Evolutionary conservation across 2,113 vertebrate species (phyloP), one percentile per base, ranked within the genome.

Genomic region (Aplodontia rufa): DNA sequence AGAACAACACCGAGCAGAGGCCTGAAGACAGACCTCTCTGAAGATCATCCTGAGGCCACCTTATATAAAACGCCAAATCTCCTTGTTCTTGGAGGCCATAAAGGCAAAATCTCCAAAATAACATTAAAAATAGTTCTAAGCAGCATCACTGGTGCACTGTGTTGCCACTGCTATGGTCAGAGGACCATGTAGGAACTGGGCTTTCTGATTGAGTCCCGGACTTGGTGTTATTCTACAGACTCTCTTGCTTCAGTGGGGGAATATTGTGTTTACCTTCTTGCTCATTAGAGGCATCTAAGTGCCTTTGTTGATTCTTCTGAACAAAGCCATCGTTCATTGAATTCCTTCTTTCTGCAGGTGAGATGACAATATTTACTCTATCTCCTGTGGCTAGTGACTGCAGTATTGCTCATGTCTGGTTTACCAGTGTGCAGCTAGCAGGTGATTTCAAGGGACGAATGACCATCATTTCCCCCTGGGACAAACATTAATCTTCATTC

Each of bases 21-120:
- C 99, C 99, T 35, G 99, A 99, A 86, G 99, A 99, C 78, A 98
- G 99, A 78, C 99, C 99, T 99, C 99, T 55, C 99, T 99, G 91
- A 99, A 98, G 92, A 99, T 98, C 80, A 99, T 99, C 96, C 98
- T 99, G 37, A 97, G 99, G 32, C 99, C 99, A 93, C 98, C 99
- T 0, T 99, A 99, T 91, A 99, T 99, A 98, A 99, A 99, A 97
- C 98, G 96, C 40, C 99, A 99, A 81, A 99, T 99, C 71, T 97
- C 99, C 64, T 87, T 99, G 97, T 99, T 99, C 97, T 97, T 99
- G 96, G 99, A 99, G 96, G 99, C 99, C 93, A 99, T 99, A 0
- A 99, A 99, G 96, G 98, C 98, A 58, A 26, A 58, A 26, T 8
- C 58, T 60, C 58, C 24, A 60, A 60, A 60, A 60, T 60, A 8